These are phyloP conservation scores for Aythya baeri DNA, from an alignment of 2,113 vertebrate genomes.

Conservation along the genomic window DNA sequence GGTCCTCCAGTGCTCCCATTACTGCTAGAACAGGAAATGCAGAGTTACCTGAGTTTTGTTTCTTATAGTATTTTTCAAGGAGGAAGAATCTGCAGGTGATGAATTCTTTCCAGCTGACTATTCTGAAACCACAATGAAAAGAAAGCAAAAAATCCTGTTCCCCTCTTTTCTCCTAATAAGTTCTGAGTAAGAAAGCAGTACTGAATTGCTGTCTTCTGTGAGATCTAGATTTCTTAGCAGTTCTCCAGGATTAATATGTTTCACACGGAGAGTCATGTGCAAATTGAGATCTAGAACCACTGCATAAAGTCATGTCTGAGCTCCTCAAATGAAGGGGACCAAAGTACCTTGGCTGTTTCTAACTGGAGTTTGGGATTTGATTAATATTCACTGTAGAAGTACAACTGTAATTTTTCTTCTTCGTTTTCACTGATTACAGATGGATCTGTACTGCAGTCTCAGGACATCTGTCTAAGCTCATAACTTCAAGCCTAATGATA, in stretches of 20 bases:
- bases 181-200: not conserved
- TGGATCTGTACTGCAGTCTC: not conserved
- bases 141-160: not conserved
- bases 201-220: not conserved
- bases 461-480: slow-evolving; percentile 32
- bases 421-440: slow-evolving; percentile 4
- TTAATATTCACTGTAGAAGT: not conserved
- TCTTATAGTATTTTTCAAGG: not conserved
- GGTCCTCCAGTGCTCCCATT: not conserved
- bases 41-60: not conserved
- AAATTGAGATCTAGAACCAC: not conserved
- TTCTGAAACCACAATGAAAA: not conserved
- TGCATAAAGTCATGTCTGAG: not conserved
- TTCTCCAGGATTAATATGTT: not conserved
- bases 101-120: not conserved
- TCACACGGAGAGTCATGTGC: not conserved
- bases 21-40: not conserved
- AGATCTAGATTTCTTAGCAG: not conserved
- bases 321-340: not conserved
- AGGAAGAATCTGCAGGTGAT: not conserved
- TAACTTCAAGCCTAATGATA: slow-evolving; percentile 34
- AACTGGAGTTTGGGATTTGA: not conserved
- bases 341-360: not conserved
- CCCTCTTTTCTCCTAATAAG: not conserved
- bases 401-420: not conserved